Conservation (phyloP, 2,888 invertebrate genomes). For the Nematopogon swammerdamellus region DNA sequence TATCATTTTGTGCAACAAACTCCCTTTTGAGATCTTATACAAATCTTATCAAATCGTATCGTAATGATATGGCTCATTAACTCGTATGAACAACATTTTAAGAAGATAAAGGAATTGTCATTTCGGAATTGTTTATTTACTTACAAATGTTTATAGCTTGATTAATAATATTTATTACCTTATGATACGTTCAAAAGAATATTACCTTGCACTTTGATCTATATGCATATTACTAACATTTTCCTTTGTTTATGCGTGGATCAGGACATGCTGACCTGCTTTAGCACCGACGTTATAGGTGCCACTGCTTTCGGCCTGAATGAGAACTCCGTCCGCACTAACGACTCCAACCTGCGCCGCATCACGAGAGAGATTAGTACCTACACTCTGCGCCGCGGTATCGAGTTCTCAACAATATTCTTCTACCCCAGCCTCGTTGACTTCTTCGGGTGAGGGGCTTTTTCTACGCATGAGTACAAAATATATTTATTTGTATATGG, state of each 20-base stretch:
- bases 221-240: neutral
- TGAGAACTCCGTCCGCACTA: constrained; percentile 18
- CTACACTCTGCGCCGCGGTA: constrained; percentile 18
- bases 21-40: too few relatives aligned
- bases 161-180: too few relatives aligned
- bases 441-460: constrained; percentile 18
- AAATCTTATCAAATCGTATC: too few relatives aligned
- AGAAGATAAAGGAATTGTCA: too few relatives aligned
- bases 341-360: constrained; percentile 18
- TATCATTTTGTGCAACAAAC: too few relatives aligned
- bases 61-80: too few relatives aligned
- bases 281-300: constrained; percentile 24
- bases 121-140: too few relatives aligned
- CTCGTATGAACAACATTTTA: too few relatives aligned
- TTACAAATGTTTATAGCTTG: too few relatives aligned
- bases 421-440: constrained; percentile 24
- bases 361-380: constrained; percentile 21
- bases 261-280: constrained; percentile 20
- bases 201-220: neutral
- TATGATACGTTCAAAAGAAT: too few relatives aligned
- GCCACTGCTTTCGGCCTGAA: constrained; percentile 22
- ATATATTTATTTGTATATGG: neutral
- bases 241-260: too few relatives aligned
- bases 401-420: constrained; percentile 24
- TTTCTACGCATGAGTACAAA: neutral